phyloP scores from a whole-genome alignment of 2,113 vertebrate species.

The Callionymus lyra region DNA sequence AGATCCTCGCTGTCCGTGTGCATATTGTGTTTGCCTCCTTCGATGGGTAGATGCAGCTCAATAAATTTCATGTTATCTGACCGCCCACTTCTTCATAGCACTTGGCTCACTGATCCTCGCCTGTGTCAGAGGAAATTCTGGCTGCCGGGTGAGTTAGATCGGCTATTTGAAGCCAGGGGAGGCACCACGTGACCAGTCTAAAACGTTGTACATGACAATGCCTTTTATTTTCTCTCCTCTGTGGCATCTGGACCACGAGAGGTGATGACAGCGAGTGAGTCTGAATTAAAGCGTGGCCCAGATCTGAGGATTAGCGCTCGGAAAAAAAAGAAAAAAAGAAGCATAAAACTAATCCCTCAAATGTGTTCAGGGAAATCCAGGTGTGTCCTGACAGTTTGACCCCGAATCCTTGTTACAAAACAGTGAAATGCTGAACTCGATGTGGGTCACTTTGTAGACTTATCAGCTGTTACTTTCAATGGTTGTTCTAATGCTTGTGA shows the following conservation, averaged over 20 bases:
- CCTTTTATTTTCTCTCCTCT: conserved; percentile 8
- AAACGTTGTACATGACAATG: conserved; percentile 49
- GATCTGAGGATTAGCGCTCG: conserved; percentile 42
- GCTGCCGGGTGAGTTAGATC: conserved; percentile 55
- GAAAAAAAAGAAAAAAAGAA: conserved; percentile 22
- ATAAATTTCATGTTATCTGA: conserved; percentile 70
- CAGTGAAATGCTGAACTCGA: background rate
- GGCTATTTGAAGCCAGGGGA: conserved; percentile 62
- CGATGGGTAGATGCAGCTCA: conserved; percentile 56
- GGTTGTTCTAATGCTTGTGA: too few species aligned
- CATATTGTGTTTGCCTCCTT: conserved; percentile 66
- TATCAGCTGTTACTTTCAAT: too few species aligned
- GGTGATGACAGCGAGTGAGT: conserved; percentile 11
- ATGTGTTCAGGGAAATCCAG: conserved; percentile 21
- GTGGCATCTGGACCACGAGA: conserved; percentile 24
- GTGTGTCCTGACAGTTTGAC: conserved; percentile 1
- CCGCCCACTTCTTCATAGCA: conserved; percentile 67
- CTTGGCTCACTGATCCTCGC: conserved; percentile 62
- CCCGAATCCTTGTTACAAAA: background rate
- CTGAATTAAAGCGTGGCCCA: conserved; percentile 9
- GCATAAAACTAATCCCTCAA: conserved; percentile 41
- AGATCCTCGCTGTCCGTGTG: conserved; percentile 64
- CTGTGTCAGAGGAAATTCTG: conserved; percentile 62
- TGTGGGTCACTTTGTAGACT: background rate
- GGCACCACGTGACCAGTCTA: conserved; percentile 53